Conservation (phyloP, 2,113 vertebrate genomes). For the Notiomystis cincta region DNA sequence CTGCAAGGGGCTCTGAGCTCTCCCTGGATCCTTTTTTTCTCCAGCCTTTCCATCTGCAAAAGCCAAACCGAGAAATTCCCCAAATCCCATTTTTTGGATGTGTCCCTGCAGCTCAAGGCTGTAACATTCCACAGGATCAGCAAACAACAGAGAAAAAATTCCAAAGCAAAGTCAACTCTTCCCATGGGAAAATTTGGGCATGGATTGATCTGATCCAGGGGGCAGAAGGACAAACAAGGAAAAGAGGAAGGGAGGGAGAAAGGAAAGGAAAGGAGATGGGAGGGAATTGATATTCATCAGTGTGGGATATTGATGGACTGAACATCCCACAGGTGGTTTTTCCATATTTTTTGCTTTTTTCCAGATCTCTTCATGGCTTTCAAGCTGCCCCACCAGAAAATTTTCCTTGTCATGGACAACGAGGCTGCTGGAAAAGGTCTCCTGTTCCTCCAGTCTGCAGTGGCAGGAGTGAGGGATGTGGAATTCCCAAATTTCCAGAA, state of each 20-base stretch:
- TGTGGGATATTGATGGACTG: background rate
- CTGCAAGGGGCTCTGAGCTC: background rate
- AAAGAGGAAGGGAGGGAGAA: background rate
- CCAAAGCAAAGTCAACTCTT: background rate
- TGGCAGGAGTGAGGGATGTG: background rate
- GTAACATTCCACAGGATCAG: background rate
- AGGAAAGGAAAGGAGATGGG: background rate
- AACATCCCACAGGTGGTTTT: background rate
- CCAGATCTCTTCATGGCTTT: background rate
- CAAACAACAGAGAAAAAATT: rapidly evolving
- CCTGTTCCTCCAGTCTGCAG: background rate
- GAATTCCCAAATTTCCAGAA: background rate
- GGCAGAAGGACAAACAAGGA: background rate
- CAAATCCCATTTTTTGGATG: rapidly evolving
- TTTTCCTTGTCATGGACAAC: rapidly evolving
- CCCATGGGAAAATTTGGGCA: rapidly evolving
- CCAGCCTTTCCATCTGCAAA: background rate
- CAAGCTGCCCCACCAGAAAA: too few relatives aligned
- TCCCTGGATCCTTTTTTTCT: background rate
- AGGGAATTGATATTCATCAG: too few relatives aligned
- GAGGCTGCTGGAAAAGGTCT: background rate
- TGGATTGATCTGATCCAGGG: background rate
- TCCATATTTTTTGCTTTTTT: background rate
- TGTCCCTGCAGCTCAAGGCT: background rate
- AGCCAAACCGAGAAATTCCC: background rate